Conservation (phyloP, 2,888 invertebrate genomes). For the Hetaerina titia region DNA sequence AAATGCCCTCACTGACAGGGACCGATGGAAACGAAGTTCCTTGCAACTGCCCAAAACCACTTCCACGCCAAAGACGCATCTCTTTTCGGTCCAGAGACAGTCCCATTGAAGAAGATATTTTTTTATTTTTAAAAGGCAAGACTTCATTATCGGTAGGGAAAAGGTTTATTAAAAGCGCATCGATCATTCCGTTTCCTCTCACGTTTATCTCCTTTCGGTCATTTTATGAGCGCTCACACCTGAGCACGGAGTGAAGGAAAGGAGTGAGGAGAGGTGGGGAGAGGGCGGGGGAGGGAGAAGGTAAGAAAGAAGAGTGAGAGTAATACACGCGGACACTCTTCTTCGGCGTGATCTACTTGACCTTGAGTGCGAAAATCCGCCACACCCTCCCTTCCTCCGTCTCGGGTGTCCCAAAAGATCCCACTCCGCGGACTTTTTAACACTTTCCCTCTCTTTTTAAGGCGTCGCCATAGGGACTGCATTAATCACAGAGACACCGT, state of each 20-base stretch:
- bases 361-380: slow-evolving; percentile 1
- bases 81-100: neutral
- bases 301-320: neutral
- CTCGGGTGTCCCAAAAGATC: neutral
- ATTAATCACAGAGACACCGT: neutral
- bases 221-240: neutral
- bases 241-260: neutral
- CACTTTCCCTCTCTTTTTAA: slow-evolving; percentile 13
- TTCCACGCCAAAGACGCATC: neutral
- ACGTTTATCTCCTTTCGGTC: neutral
- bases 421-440: neutral
- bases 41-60: neutral
- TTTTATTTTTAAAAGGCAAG: neutral
- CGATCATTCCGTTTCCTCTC: neutral
- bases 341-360: slow-evolving; percentile 2
- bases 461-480: neutral
- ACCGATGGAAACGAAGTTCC: neutral
- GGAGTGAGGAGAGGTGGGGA: neutral
- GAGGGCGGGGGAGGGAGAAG: neutral
- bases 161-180: neutral
- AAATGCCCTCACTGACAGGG: neutral
- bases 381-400: neutral
- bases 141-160: neutral
- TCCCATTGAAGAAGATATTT: neutral
- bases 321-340: neutral